Evolutionary conservation across 2,888 invertebrate genomes (phyloP), one percentile per base, ranked within the genome.

Genomic region (Harpagoxenus sublaevis): DNA sequence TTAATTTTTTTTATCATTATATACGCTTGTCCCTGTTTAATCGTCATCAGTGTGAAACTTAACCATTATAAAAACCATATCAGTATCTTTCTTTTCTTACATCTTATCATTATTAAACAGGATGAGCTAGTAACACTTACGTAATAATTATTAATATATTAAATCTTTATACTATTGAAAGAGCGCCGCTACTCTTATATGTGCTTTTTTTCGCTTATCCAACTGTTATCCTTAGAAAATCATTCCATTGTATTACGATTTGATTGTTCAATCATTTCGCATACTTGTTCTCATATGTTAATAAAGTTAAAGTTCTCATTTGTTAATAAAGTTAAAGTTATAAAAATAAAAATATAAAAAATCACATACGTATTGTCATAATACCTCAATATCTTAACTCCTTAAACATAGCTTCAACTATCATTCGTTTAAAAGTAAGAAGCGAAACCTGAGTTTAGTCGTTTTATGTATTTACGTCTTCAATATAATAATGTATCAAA

Each of bases 261-360:
- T 70, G 35, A 70, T 23, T 53, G 53, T 53, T 31, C 0, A 70
- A 35, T 4, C 12, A 53, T 35, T 35, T 70, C 35, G n/a, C 2
- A 23, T n/a, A 15, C 9, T 12, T n/a, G 53, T 12, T 31, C 4
- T 68, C 4, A 28, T 48, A 1, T 6, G n/a, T 51, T 51, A 31
- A 12, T 31, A 31, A 5, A 35, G 6, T 35, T 35, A 35, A 35
- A 31, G n/a, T n/a, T n/a, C 4, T 68, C 4, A 28, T 48, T 0
- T 6, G n/a, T 51, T 51, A 31, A 12, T 31, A 31, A 5, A 48
- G 0, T 63, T n/a, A 12, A 42, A 65, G n/a, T 6, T 35, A 35
- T 6, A 5, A 51, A 68, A 51, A 68, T 31, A 70, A 70, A 35
- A 51, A 68, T 31, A 68, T 31, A 70, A 70, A 35, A 35, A 53